These are phyloP conservation scores for Caenorhabditis uteleia DNA, from an alignment of 2,888 invertebrate species.

Conservation along the genomic window DNA sequence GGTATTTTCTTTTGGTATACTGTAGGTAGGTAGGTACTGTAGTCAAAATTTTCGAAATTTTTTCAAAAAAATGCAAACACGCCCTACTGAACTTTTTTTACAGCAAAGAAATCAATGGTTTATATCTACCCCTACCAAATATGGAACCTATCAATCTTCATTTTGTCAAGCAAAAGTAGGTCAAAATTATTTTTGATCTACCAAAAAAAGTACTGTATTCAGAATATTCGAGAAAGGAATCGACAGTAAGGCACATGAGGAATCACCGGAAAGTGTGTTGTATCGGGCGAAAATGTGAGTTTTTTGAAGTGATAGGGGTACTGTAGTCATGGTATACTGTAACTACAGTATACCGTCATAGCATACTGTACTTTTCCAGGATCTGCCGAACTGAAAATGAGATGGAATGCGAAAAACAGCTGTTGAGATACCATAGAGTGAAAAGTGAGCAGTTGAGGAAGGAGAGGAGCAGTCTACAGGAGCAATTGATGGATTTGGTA, in stretches of 20 bases:
- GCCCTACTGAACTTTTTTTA: no score
- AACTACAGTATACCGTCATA: no score
- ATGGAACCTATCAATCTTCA: conserved; percentile 51
- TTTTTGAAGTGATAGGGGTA: no score
- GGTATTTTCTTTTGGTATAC: no score
- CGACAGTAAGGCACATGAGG: conserved; percentile 40
- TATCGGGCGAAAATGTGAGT: conserved; percentile 41
- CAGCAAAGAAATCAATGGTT: conserved; percentile 48
- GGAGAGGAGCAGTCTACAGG: conserved; percentile 29
- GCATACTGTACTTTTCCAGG: conserved; percentile 12
- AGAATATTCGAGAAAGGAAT: conserved; percentile 46
- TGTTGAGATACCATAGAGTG: conserved; percentile 42
- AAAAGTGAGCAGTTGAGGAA: conserved; percentile 25
- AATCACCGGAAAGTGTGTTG: conserved; percentile 42
- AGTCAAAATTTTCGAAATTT: no score
- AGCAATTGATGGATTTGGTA: conserved; percentile 43
- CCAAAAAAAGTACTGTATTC: not conserved
- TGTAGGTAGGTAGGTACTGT: no score
- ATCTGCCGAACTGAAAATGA: conserved; percentile 33
- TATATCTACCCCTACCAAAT: conserved; percentile 49
- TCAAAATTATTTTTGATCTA: not conserved
- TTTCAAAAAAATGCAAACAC: no score
- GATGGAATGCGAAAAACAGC: conserved; percentile 35
- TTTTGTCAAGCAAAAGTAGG: conserved; percentile 41
- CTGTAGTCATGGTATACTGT: no score